Percentiles rank a stretch among this genome's conserved stretches.
Conservation (phyloP, 2,113 vertebrate species). For the Pedetes capensis region DNA sequence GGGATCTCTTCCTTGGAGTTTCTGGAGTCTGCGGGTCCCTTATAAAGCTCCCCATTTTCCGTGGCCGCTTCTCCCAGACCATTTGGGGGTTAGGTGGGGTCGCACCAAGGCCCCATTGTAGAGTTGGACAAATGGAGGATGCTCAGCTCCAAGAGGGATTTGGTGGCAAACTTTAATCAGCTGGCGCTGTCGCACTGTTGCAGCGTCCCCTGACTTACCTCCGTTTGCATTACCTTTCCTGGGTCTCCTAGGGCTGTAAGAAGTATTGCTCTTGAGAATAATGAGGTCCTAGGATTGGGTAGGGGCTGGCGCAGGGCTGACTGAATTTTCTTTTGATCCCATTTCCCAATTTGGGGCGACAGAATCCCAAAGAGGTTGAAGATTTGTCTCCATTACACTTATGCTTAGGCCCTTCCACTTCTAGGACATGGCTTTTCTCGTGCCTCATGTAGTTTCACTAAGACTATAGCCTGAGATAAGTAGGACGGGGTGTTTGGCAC, state of each 20-base stretch:
- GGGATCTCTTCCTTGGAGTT: not conserved
- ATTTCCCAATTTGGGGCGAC: not conserved
- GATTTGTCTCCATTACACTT: not conserved
- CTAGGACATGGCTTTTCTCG: not conserved
- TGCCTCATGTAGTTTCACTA: not conserved
- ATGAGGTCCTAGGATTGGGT: not conserved
- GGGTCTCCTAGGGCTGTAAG: not conserved
- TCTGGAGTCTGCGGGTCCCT: not conserved
- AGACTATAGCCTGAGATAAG: not conserved
- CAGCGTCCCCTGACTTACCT: not conserved
- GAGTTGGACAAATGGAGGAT: not conserved
- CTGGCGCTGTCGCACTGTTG: not conserved
- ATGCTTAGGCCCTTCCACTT: not conserved
- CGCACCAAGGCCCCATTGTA: not conserved
- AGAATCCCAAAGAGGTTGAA: not conserved
- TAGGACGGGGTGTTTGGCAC: not conserved
- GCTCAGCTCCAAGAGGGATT: not conserved
- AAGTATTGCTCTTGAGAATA: conserved; percentile 42
- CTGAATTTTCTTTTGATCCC: not conserved
- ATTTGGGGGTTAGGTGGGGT: not conserved
- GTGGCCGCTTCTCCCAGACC: not conserved
- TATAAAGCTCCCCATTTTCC: not conserved
- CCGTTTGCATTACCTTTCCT: too few relatives aligned
- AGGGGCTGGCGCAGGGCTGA: not conserved
- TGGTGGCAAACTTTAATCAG: conserved; percentile 13